These are phyloP conservation scores for Dicrostonyx torquatus DNA, from an alignment of 2,797 vertebrate species.

Conservation along the genomic window DNA sequence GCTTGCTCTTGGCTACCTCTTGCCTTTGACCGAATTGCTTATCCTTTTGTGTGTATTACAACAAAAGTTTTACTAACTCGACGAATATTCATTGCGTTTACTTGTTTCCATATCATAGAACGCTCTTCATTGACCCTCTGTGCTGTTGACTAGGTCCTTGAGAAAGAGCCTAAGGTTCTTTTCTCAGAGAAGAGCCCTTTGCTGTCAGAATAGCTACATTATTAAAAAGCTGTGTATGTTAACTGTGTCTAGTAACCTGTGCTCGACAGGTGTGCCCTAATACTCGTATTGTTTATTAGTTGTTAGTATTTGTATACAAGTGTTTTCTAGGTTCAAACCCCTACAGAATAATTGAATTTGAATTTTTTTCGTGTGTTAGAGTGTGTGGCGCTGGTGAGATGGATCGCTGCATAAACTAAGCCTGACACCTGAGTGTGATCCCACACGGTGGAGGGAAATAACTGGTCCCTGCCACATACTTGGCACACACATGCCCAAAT, in stretches of 20 bases:
- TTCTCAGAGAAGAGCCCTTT: background rate
- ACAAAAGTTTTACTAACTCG: background rate
- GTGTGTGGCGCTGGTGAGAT: background rate
- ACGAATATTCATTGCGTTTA: background rate
- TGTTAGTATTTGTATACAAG: conserved; percentile 33
- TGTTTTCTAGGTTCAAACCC: conserved; percentile 1
- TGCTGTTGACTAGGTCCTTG: background rate
- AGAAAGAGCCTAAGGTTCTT: background rate
- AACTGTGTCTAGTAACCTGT: background rate
- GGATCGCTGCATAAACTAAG: background rate
- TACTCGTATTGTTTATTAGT: conserved; percentile 19
- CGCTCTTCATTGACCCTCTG: background rate
- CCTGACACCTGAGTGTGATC: background rate
- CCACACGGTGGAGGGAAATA: background rate
- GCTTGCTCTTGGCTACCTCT: background rate
- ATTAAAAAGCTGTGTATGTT: conserved; percentile 43
- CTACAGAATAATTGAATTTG: conserved; percentile 26
- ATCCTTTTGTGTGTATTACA: background rate
- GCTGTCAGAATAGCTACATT: conserved; percentile 27
- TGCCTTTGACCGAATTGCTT: background rate
- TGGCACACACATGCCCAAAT: background rate
- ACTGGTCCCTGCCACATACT: too few relatives aligned
- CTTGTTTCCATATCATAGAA: background rate
- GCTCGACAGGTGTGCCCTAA: background rate
- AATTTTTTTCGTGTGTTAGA: background rate